Base-by-base conservation (phyloP, 2,888 invertebrate genomes). In the Ophion ellenae region DNA sequence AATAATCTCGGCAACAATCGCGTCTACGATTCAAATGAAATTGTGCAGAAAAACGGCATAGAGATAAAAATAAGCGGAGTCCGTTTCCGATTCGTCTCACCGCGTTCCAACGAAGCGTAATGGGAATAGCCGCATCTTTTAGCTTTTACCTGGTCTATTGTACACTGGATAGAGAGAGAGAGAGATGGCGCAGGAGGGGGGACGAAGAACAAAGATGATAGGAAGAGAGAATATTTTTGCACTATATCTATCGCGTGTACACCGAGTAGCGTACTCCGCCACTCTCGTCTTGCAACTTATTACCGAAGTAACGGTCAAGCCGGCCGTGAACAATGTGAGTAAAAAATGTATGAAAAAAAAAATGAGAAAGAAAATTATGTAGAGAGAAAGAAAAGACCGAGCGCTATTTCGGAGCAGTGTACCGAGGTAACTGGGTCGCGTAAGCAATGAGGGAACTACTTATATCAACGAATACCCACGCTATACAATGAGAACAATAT, bases 301-400 rank as follows among this genome's bases (percentile, higher is more conserved):
- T 81, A 71, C 83, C 81, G 86, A 86, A 86, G 83, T 86, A 81
- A 86, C 83, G 86, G 86, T 83, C 86, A 86, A 78, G 61, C 64
- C 45, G 64, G 57, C 70, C 61, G 57, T 28, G 45, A 79, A 61
- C 32, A 61, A 61, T 24, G 61, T 24, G 61, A 77, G 67, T 66
- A 47, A 40, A 81, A 85, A 80, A 81, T 67, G 36, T 61, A 76
- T 77, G 70, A 63, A 36, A 67, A 73, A 47, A 75, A 28, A 28
- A 24, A 24, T 24, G 71, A 36, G 32, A 84, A 69, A 57, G 28
- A 53, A 32, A 53, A 53, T 53, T 53, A 17, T 24, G 64, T 47
- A 78, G 32, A 45, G 63, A 77, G 20, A 70, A 53, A 74, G 47
- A 70, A 78, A 77, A 79, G 36, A 64, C 40, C 64, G 77, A 71